Evolutionary conservation across 2,797 vertebrate genomes (phyloP).

Genomic region (Garrulus glandarius): DNA sequence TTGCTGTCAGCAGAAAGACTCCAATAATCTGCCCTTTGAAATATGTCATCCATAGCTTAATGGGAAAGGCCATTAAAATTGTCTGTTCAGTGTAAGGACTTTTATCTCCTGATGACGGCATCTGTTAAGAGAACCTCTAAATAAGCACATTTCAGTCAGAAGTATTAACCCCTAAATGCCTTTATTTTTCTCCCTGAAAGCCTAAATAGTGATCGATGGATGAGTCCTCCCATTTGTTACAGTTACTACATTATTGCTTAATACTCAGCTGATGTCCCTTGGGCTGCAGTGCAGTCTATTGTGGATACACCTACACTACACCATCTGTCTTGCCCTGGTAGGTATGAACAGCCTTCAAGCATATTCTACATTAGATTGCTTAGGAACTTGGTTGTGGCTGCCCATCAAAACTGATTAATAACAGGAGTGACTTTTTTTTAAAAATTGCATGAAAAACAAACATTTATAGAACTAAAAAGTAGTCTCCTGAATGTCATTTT

Average conservation of each 20-base stretch:
- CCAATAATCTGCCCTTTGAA: slow-evolving; percentile 8
- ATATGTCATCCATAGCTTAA: slow-evolving; percentile 17
- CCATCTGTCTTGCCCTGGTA: neutral
- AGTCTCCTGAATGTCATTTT: slow-evolving; percentile 17
- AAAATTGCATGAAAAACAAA: neutral
- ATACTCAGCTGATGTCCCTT: neutral
- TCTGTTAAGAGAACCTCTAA: slow-evolving; percentile 10
- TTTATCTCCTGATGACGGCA: neutral
- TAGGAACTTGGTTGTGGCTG: neutral
- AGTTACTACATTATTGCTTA: neutral
- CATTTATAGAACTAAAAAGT: slow-evolving; percentile 1
- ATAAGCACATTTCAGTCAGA: neutral
- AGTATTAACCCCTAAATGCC: neutral
- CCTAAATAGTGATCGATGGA: neutral
- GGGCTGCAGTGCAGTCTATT: neutral
- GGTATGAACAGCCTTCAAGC: neutral
- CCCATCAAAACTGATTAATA: neutral
- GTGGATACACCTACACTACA: neutral
- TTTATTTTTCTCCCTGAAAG: neutral
- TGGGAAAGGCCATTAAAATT: slow-evolving; percentile 9
- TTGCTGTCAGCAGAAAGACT: slow-evolving; percentile 11
- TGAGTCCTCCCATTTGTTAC: neutral
- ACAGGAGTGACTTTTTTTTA: neutral
- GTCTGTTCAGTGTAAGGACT: neutral
- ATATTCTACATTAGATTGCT: neutral